These are phyloP conservation scores for Macrosteles quadrilineatus DNA, from an alignment of 1,140 invertebrate species.

Conservation along the genomic window DNA sequence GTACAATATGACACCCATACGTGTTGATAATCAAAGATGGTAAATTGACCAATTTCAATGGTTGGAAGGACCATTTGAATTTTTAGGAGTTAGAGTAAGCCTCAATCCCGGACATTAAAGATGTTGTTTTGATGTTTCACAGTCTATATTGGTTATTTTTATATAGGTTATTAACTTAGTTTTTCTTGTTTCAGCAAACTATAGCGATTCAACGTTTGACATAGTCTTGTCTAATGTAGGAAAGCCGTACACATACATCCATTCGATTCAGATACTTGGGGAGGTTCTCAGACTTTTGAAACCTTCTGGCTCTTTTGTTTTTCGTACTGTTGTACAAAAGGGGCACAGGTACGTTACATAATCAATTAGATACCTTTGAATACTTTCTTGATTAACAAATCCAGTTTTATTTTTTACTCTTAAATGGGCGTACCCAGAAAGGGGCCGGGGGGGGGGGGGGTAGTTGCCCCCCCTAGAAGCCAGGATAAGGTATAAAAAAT, in stretches of 20 bases:
- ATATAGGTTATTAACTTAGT: neutral
- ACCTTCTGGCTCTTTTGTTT: constrained; percentile 54
- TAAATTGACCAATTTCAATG: no score
- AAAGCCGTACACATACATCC: constrained; percentile 41
- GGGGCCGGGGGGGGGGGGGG: no score
- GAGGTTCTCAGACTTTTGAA: constrained; percentile 60
- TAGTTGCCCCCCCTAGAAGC: no score
- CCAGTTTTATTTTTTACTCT: neutral
- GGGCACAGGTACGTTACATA: neutral
- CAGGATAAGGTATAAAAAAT: no score
- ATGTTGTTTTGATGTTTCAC: no score
- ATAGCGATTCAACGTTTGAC: constrained; percentile 58
- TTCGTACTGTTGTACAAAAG: constrained; percentile 39
- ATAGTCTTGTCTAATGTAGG: constrained; percentile 59
- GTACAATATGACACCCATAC: no score
- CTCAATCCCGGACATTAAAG: no score
- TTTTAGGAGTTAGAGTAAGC: no score
- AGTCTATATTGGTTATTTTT: no score
- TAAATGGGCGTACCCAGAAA: neutral
- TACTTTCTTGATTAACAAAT: neutral
- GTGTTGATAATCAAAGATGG: no score
- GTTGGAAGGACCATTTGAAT: no score
- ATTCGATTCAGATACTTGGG: constrained; percentile 53
- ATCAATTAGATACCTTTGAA: neutral
- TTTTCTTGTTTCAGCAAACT: constrained; percentile 51